Percentiles rank a stretch among this genome's conserved stretches.
These are phyloP conservation scores for Xenentodon cancila DNA, from an alignment of 2,797 vertebrate species.

Conservation along the genomic window DNA sequence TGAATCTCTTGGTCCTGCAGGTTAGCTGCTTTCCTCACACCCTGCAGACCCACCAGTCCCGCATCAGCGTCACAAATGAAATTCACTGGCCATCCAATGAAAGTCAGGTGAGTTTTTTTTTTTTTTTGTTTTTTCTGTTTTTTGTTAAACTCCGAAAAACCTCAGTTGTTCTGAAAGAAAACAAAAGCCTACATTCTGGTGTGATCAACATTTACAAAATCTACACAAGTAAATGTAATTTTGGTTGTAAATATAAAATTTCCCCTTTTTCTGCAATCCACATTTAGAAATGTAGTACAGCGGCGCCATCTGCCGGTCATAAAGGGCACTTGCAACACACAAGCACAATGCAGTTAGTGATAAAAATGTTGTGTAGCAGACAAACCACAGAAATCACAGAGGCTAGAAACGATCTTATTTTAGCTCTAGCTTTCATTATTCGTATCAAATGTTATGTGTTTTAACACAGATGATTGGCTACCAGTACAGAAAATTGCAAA, in stretches of 20 bases:
- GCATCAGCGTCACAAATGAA: conserved; percentile 92
- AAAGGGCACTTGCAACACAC: not conserved
- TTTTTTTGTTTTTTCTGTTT: no score
- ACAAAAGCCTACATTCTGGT: no score
- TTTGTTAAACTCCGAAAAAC: not conserved
- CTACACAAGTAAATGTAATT: not conserved
- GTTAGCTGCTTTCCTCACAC: conserved; percentile 97
- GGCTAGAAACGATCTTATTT: no score
- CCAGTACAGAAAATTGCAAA: not conserved
- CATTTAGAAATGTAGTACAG: conserved; percentile 11
- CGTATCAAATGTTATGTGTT: not conserved
- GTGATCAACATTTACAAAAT: no score
- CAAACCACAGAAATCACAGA: no score
- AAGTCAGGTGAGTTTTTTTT: conserved; percentile 78
- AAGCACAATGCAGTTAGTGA: no score
- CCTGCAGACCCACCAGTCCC: conserved; percentile 94
- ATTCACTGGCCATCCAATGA: conserved; percentile 92
- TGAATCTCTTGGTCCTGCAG: conserved; percentile 97
- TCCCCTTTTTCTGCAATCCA: not conserved
- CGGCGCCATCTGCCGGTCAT: conserved; percentile 43
- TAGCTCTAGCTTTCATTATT: no score
- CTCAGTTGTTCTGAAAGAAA: no score
- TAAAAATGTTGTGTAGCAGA: no score
- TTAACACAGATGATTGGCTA: not conserved
- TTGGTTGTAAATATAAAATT: not conserved